Percentiles rank a stretch among this genome's conserved stretches.
phyloP scores from a whole-genome alignment of 2,113 vertebrate genomes.

The rat (Rattus norvegicus) region GRCr8 NC_086019.1:84332501-84333000 shows the following conservation, averaged over 20 bases:
- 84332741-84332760: too few species aligned
- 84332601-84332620: background rate
- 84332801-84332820: background rate
- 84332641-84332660: rapidly evolving
- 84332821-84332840: background rate
- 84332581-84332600: background rate
- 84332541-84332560: background rate
- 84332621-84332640: rapidly evolving
- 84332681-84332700: background rate
- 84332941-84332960: background rate
- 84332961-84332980: background rate
- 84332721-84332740: background rate
- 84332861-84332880: background rate
- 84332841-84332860: background rate
- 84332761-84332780: background rate
- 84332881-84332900: background rate
- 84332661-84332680: rapidly evolving
- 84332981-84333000: background rate
- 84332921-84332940: background rate
- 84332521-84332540: background rate
- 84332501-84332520: background rate
- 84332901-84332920: background rate
- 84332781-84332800: background rate
- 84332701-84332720: rapidly evolving
- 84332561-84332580: background rate